A percentile compares a stretch with the other conserved stretches of the same genome.
These are phyloP conservation scores for Trichechus manatus DNA, from an alignment of 2,113 vertebrate genomes.

Conservation along the genomic window DNA sequence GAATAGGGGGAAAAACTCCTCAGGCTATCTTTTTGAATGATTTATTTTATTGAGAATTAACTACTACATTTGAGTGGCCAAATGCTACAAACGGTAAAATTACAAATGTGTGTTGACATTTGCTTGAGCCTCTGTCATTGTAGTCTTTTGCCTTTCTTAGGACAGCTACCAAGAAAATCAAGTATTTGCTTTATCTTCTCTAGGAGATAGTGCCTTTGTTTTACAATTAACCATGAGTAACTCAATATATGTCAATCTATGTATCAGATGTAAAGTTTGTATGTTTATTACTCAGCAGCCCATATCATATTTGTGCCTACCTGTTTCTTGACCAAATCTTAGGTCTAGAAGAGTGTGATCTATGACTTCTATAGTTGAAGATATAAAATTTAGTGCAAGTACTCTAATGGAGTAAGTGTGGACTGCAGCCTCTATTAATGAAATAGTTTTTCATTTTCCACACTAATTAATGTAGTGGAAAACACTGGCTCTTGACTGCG, in stretches of 20 bases:
- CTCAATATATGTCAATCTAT: neutral
- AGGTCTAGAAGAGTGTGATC: neutral
- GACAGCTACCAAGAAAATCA: neutral
- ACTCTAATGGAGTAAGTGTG: neutral
- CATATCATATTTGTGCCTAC: neutral
- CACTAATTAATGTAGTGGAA: neutral
- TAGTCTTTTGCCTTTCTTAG: neutral
- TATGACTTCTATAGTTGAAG: neutral
- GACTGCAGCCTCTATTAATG: neutral
- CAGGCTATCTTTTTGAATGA: constrained; percentile 15
- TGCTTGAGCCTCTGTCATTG: neutral
- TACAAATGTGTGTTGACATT: neutral
- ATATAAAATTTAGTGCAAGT: neutral
- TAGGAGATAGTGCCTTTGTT: neutral
- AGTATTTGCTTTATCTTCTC: neutral
- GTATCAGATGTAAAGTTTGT: neutral
- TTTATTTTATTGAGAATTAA: constrained; percentile 7
- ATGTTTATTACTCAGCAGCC: neutral
- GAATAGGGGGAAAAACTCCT: neutral
- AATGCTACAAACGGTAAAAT: neutral
- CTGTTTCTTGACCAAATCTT: neutral
- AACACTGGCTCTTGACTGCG: neutral
- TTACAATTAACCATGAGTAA: neutral
- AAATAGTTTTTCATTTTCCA: constrained; percentile 40
- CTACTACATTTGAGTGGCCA: neutral